phyloP scores from a whole-genome alignment of 2,888 invertebrate species.

The Amblyjoppa proteus region DNA sequence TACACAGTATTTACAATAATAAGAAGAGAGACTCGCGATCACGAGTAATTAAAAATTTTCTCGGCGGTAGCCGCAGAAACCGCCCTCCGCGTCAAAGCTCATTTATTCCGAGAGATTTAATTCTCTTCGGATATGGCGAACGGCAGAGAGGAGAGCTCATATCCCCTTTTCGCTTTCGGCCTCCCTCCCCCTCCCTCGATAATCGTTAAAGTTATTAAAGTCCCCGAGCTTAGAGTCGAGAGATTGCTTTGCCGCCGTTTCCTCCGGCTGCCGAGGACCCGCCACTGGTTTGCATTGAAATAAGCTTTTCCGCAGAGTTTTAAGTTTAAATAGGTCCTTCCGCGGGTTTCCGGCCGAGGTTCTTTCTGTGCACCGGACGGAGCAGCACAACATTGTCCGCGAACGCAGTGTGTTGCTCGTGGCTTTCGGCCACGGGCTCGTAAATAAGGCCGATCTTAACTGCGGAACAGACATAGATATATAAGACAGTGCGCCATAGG shows the following conservation, averaged over 20 bases:
- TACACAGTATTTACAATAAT: not conserved
- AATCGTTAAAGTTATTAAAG: constrained; percentile 50
- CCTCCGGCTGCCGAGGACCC: not conserved
- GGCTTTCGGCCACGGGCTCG: constrained; percentile 49
- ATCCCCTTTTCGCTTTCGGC: not conserved
- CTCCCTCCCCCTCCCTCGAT: not conserved
- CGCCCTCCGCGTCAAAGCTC: not conserved
- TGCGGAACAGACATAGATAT: constrained; percentile 80
- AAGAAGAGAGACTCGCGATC: not conserved
- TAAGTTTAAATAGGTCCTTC: constrained; percentile 2
- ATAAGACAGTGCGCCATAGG: constrained; percentile 76
- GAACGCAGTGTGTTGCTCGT: constrained; percentile 16
- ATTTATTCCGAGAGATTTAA: constrained; percentile 34
- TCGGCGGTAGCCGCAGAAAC: not conserved
- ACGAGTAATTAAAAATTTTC: not conserved
- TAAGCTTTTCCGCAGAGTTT: constrained; percentile 31
- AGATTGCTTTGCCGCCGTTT: constrained; percentile 1
- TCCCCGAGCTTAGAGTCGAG: constrained; percentile 6
- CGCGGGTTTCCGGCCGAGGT: not conserved
- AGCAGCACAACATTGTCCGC: not conserved
- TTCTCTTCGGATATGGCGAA: constrained; percentile 2
- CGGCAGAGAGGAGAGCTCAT: not conserved
- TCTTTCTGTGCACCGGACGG: not conserved
- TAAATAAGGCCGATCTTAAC: constrained; percentile 77
- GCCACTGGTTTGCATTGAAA: constrained; percentile 47